Percentiles rank a stretch among this genome's conserved stretches.
Conservation (phyloP, 2,797 vertebrate species). For the Acrossocheilus fasciatus region DNA sequence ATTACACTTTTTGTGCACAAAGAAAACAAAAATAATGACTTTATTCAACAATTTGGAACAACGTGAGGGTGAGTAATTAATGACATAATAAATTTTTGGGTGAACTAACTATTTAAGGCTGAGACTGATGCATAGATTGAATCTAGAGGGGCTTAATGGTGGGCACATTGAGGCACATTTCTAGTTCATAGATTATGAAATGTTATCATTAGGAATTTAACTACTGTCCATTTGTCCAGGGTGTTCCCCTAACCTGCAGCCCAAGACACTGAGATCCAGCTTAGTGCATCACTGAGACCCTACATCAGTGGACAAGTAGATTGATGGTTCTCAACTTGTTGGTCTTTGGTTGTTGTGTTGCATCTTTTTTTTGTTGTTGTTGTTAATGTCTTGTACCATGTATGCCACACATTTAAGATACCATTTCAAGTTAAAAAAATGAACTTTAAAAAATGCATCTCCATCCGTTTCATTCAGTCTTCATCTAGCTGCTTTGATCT, state of each 20-base stretch:
- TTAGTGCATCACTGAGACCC: background rate
- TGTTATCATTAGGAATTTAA: background rate
- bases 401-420: background rate
- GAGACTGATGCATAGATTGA: background rate
- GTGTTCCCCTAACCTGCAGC: background rate
- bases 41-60: background rate
- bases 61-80: background rate
- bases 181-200: background rate
- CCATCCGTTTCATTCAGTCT: background rate
- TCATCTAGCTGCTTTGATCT: background rate
- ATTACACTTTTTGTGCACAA: background rate
- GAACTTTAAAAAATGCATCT: background rate
- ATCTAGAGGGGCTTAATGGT: background rate
- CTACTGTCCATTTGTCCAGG: background rate
- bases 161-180: background rate
- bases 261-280: background rate
- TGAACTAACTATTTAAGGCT: too few species aligned
- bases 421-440: background rate
- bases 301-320: background rate
- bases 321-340: background rate
- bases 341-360: background rate
- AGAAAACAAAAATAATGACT: too few species aligned
- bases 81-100: too few species aligned
- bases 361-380: background rate
- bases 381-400: background rate